A percentile compares a stretch with the other conserved stretches of the same genome.
These are phyloP conservation scores for Buceros bicornis DNA, from an alignment of 2,797 vertebrate species.

Conservation along the genomic window DNA sequence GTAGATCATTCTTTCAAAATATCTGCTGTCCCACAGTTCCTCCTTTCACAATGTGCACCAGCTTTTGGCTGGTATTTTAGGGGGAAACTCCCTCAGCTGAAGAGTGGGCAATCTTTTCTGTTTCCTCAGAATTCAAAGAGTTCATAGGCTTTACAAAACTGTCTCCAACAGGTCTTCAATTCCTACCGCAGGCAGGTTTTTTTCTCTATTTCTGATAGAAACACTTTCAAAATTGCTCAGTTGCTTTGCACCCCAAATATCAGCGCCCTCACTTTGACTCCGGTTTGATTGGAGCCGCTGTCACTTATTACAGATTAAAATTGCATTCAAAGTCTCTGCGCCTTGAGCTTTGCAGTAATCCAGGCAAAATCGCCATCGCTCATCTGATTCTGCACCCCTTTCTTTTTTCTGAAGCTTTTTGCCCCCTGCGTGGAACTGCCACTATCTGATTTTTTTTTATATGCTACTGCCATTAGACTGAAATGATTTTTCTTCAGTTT, in stretches of 20 bases:
- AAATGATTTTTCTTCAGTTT: slow-evolving; percentile 85
- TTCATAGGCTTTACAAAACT: not conserved
- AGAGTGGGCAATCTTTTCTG: not conserved
- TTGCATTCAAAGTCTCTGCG: slow-evolving; percentile 37
- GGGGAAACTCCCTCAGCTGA: no score
- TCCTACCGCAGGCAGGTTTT: not conserved
- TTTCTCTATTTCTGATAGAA: not conserved
- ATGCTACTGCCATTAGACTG: slow-evolving; percentile 81
- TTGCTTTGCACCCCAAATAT: not conserved
- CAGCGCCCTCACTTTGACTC: slow-evolving; percentile 43
- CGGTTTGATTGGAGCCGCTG: slow-evolving; percentile 32
- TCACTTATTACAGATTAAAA: slow-evolving; percentile 75
- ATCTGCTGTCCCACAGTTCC: not conserved
- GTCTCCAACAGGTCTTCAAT: not conserved
- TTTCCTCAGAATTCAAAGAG: not conserved
- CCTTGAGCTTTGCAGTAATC: slow-evolving; percentile 54
- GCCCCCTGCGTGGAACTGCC: slow-evolving; percentile 73
- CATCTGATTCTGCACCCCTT: slow-evolving; percentile 41
- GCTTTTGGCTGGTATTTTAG: no score
- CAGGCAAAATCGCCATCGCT: slow-evolving; percentile 16
- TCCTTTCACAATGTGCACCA: fast-evolving
- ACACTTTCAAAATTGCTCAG: not conserved
- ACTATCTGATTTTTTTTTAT: slow-evolving; percentile 69
- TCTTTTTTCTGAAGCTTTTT: slow-evolving; percentile 44
- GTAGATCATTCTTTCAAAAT: not conserved